These are phyloP conservation scores for Heteromurus nitidus DNA, from an alignment of 2,888 invertebrate genomes.

Conservation along the genomic window DNA sequence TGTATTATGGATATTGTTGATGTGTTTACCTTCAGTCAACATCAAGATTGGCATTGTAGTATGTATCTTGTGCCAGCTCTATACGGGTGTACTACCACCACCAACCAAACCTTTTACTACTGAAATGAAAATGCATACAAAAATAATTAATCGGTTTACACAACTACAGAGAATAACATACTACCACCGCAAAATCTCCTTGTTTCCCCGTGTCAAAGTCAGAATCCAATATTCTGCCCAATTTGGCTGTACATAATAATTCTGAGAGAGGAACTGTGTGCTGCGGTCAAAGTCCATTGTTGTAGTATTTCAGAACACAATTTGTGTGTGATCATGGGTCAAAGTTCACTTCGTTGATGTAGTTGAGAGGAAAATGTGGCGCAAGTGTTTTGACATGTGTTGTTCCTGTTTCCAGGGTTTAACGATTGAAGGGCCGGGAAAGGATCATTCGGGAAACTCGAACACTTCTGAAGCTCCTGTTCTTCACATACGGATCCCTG, in stretches of 20 bases:
- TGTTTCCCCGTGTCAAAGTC: neutral
- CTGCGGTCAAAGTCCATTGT: no score
- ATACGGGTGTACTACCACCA: neutral
- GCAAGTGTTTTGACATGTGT: constrained; percentile 53
- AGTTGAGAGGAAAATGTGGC: constrained; percentile 34
- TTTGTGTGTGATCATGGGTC: neutral
- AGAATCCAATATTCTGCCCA: neutral
- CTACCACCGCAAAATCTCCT: no score
- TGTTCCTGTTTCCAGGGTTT: constrained; percentile 69
- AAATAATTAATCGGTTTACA: constrained; percentile 4
- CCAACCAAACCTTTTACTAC: neutral
- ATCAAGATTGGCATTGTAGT: neutral
- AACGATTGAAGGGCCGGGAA: constrained; percentile 60
- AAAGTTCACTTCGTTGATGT: neutral
- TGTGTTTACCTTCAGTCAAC: constrained; percentile 21
- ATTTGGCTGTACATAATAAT: no score
- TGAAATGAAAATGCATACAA: constrained; percentile 9
- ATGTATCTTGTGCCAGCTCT: neutral
- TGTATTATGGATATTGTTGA: constrained; percentile 31
- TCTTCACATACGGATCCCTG: constrained; percentile 62
- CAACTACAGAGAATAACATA: no score
- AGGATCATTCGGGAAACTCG: constrained; percentile 41
- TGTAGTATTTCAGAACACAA: neutral
- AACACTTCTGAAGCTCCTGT: constrained; percentile 34
- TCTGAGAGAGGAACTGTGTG: no score